Evolutionary conservation across 1,140 invertebrate genomes (phyloP), one percentile per base, ranked within the genome.

Genomic region (Latrodectus geometricus): DNA sequence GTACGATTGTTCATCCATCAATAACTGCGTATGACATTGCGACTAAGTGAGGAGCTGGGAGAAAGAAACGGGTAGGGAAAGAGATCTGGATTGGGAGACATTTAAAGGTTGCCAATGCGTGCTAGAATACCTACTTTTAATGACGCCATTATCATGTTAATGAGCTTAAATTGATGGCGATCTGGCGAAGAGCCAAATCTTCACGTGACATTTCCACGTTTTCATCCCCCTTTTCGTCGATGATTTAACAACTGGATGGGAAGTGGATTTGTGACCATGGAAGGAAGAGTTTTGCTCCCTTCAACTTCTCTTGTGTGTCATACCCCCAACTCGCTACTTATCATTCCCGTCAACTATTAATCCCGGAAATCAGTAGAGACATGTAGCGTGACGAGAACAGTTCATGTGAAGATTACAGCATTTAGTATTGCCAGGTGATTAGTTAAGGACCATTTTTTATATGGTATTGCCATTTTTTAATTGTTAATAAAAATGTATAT

Each of bases 151-250:
- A 86, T 86, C 74, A 86, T 86, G 83, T 86, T 86, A 86, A 86
- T 86, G 83, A 86, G 83, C 76, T 56, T 77, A 86, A 86, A 86
- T 86, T 86, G 83, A 86, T 86, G 75, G 83, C 72, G 65, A 86
- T 86, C 75, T 86, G 83, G 83, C 83, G 83, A 65, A n/a, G 74
- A 69, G 83, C 83, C 83, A 86, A 78, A 61, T 77, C 75, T 50
- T 86, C 83, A 86, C 74, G 83, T 86, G 83, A 86, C 83, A 86
- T 78, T 86, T 86, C 75, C 83, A 86, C 83, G 83, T 86, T 86
- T 74, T 77, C 83, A 86, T 70, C 83, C 66, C 68, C 66, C 72
- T 73, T 68, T 70, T 82, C 54, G 54, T 48, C 69, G 20, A 66
- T 50, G 79, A 70, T 72, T 72, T 35, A 72, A 72, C 79, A 68